These are phyloP conservation scores for Otocyon megalotis DNA, from an alignment of 2,113 vertebrate genomes.

Conservation along the genomic window DNA sequence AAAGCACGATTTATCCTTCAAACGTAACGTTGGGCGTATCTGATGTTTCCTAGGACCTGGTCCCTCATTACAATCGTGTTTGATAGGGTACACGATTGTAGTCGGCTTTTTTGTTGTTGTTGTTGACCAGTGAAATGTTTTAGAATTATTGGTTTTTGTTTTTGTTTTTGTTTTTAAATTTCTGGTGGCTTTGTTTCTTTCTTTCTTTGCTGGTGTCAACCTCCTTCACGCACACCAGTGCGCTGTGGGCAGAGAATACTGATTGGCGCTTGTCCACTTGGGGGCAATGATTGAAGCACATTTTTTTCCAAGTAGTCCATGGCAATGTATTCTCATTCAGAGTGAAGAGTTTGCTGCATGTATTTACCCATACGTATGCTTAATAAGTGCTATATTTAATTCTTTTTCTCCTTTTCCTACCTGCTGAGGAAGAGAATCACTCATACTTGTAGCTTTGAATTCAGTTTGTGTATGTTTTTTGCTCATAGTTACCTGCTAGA, in stretches of 20 bases:
- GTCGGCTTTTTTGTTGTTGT: not conserved
- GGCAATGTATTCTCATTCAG: not conserved
- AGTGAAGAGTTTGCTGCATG: accelerated
- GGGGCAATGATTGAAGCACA: not conserved
- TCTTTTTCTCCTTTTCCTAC: not conserved
- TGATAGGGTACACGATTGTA: accelerated
- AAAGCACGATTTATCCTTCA: accelerated
- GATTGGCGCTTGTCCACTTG: accelerated
- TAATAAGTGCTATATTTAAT: not conserved
- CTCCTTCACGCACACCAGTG: not conserved
- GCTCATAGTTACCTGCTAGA: not conserved
- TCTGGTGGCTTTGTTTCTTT: not conserved
- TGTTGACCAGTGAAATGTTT: not conserved
- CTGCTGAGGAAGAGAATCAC: not conserved
- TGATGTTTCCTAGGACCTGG: accelerated
- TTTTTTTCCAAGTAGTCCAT: not conserved
- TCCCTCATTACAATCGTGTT: not conserved
- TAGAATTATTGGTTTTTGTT: not conserved
- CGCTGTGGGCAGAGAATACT: not conserved
- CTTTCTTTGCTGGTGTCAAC: not conserved
- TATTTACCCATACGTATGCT: not conserved
- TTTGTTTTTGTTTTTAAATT: not conserved
- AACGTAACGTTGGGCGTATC: too few relatives aligned
- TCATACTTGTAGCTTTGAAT: not conserved
- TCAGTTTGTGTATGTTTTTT: too few relatives aligned